Conservation (phyloP, 2,888 invertebrate species). For the Patella pellucida region DNA sequence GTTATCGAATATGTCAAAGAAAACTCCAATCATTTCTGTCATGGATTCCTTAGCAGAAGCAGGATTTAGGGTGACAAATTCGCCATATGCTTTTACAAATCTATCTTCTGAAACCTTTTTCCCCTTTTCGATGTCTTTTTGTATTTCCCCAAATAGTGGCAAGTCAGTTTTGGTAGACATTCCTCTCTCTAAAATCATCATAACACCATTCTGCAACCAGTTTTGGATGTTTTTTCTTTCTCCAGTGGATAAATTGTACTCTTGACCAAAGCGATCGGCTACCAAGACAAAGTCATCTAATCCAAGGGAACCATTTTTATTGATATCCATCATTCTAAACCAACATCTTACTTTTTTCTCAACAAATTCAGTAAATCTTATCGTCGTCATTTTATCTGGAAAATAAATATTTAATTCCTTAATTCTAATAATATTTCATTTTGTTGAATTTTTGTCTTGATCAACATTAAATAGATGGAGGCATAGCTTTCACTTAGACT, state of each 20-base stretch:
- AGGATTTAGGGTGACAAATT: slow-evolving; percentile 41
- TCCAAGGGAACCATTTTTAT: slow-evolving; percentile 46
- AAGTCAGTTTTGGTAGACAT: slow-evolving; percentile 7
- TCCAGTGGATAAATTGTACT: slow-evolving; percentile 42
- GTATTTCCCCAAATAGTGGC: slow-evolving; percentile 39
- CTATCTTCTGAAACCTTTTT: slow-evolving; percentile 48
- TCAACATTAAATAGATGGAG: no score
- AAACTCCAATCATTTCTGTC: slow-evolving; percentile 45
- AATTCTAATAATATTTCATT: no score
- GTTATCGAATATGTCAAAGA: slow-evolving; percentile 52
- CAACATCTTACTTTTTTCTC: slow-evolving; percentile 47
- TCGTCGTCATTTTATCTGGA: neutral
- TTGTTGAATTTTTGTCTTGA: no score
- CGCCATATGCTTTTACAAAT: slow-evolving; percentile 45
- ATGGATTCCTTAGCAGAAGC: slow-evolving; percentile 42
- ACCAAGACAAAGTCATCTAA: slow-evolving; percentile 45
- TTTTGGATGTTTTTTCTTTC: slow-evolving; percentile 41
- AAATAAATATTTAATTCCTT: no score
- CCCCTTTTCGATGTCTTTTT: slow-evolving; percentile 40
- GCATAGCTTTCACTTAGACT: no score
- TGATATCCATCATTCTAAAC: slow-evolving; percentile 53
- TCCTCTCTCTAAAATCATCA: slow-evolving; percentile 29
- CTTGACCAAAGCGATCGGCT: slow-evolving; percentile 44
- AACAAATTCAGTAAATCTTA: slow-evolving; percentile 31
- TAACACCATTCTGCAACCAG: slow-evolving; percentile 53